Evolutionary conservation across 2,113 vertebrate species (phyloP).

Genomic region (Chroicocephalus ridibundus): DNA sequence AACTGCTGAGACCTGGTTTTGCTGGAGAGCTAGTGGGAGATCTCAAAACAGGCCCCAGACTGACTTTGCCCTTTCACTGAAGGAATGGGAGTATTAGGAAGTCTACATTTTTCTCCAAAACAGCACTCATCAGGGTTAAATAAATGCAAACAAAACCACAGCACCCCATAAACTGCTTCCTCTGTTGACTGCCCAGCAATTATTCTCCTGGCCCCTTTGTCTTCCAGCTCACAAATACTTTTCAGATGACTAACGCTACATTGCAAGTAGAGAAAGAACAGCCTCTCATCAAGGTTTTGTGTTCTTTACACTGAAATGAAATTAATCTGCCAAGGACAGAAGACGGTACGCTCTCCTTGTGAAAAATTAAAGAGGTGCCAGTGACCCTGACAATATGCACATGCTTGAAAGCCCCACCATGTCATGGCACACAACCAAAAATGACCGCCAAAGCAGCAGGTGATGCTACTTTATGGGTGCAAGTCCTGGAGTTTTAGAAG

Average conservation of each 20-base stretch:
- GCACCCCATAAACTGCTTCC: background rate
- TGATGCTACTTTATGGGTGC: background rate
- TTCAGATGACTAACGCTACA: background rate
- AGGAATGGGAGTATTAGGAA: background rate
- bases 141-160: background rate
- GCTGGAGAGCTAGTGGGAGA: background rate
- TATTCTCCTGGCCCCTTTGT: background rate
- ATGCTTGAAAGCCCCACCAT: background rate
- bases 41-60: background rate
- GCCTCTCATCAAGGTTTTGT: background rate
- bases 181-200: background rate
- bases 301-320: background rate
- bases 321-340: background rate
- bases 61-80: background rate
- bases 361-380: background rate
- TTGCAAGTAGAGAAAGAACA: background rate
- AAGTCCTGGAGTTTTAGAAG: background rate
- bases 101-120: background rate
- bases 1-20: background rate
- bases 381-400: accelerated
- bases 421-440: background rate
- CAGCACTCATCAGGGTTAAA: background rate
- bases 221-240: background rate
- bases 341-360: background rate
- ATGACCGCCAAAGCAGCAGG: background rate